Evolutionary conservation across 2,113 vertebrate genomes (phyloP).

Genomic region (Athene noctua): DNA sequence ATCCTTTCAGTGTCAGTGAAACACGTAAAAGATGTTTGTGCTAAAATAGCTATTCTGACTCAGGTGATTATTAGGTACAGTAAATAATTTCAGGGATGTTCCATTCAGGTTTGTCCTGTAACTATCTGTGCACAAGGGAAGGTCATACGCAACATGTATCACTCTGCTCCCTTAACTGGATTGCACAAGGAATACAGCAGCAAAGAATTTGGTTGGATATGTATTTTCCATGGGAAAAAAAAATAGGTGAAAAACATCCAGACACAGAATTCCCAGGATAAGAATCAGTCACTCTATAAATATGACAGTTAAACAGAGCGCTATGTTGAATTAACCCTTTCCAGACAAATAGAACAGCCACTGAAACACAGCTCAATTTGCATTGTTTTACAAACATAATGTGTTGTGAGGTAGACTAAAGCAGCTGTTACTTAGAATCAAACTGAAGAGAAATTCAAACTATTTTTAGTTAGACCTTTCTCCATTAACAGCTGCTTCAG

Average conservation of each 20-base stretch:
- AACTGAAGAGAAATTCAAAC: slow-evolving; percentile 13
- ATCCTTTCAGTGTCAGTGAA: slow-evolving; percentile 19
- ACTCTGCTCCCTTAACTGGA: background rate
- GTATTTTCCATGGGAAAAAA: background rate
- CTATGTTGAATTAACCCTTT: slow-evolving; percentile 17
- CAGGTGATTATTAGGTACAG: background rate
- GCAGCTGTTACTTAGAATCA: slow-evolving; percentile 38
- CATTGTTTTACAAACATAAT: background rate
- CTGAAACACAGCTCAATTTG: background rate
- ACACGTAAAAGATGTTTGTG: background rate
- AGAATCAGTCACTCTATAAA: background rate
- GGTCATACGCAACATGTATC: background rate
- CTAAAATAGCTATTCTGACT: background rate
- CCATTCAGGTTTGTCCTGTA: background rate
- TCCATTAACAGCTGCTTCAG: slow-evolving; percentile 31
- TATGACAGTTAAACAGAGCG: background rate
- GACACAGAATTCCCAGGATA: background rate
- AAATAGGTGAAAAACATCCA: background rate
- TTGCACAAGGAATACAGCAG: background rate
- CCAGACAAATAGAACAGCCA: background rate
- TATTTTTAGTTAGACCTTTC: slow-evolving; percentile 1
- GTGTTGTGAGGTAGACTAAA: background rate
- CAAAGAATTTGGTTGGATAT: background rate
- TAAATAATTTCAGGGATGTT: background rate
- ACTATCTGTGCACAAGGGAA: background rate